Percentiles rank a stretch among this genome's conserved stretches.
Conservation (phyloP, 2,888 invertebrate species). For the Cheilosia pagana region DNA sequence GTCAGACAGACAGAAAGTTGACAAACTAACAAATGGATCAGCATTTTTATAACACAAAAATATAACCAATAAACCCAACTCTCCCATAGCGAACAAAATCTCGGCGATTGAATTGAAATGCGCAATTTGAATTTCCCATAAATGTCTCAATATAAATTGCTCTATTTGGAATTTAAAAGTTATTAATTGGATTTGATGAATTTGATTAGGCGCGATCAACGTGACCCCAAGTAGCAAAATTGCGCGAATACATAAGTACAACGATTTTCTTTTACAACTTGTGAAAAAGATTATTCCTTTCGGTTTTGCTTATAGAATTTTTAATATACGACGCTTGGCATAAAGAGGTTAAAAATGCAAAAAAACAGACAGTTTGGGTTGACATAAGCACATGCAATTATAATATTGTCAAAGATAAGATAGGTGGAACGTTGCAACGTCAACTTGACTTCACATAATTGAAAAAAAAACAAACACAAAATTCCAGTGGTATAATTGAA, state of each 20-base stretch:
- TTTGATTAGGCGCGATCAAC: background rate
- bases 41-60: slow-evolving; percentile 12
- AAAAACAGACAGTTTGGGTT: too few species aligned
- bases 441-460: too few species aligned
- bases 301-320: too few species aligned
- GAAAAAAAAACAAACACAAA: too few species aligned
- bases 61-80: background rate
- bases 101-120: slow-evolving; percentile 20
- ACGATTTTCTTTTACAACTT: too few species aligned
- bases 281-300: too few species aligned
- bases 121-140: slow-evolving; percentile 24
- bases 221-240: background rate
- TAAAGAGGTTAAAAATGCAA: too few species aligned
- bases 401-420: too few species aligned
- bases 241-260: background rate
- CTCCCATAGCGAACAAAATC: background rate
- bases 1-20: background rate
- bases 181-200: slow-evolving; percentile 12
- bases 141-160: slow-evolving; percentile 13
- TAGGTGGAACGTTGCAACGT: background rate
- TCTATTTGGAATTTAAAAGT: background rate
- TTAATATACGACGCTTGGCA: too few species aligned
- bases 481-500: too few species aligned
- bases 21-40: background rate
- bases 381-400: too few species aligned